Evolutionary conservation across 2,113 vertebrate genomes (phyloP).

Genomic region (Heteronetta atricapilla): DNA sequence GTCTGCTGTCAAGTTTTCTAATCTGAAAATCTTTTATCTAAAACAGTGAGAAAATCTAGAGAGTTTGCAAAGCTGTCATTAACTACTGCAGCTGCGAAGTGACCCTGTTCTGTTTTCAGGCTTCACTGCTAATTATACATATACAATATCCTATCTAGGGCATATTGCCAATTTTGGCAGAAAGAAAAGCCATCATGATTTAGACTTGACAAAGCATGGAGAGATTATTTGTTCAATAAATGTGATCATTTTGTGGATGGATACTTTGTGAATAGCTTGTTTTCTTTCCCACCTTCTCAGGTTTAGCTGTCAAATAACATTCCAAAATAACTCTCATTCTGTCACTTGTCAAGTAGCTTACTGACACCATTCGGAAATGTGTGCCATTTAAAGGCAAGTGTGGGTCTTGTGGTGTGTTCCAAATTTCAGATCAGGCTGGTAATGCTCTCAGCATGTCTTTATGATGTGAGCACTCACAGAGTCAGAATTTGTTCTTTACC

Average conservation of each 20-base stretch:
- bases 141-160: neutral
- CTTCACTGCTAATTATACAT: neutral
- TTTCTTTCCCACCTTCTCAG: slow-evolving; percentile 34
- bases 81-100: neutral
- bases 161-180: neutral
- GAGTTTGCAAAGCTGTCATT: neutral
- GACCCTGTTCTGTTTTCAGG: neutral
- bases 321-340: neutral
- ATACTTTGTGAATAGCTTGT: neutral
- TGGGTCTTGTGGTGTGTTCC: neutral
- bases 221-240: slow-evolving; percentile 30
- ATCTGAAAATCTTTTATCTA: neutral
- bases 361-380: accelerated
- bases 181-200: slow-evolving; percentile 18
- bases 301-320: neutral
- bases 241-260: neutral
- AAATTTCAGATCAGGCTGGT: neutral
- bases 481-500: neutral
- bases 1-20: neutral
- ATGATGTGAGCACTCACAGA: neutral
- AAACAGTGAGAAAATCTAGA: neutral
- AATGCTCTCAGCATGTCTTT: neutral
- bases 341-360: slow-evolving; percentile 15
- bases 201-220: slow-evolving; percentile 8
- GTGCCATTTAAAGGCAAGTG: slow-evolving; percentile 12